phyloP scores from a whole-genome alignment of 2,888 invertebrate species.

The Mythimna lalbum region DNA sequence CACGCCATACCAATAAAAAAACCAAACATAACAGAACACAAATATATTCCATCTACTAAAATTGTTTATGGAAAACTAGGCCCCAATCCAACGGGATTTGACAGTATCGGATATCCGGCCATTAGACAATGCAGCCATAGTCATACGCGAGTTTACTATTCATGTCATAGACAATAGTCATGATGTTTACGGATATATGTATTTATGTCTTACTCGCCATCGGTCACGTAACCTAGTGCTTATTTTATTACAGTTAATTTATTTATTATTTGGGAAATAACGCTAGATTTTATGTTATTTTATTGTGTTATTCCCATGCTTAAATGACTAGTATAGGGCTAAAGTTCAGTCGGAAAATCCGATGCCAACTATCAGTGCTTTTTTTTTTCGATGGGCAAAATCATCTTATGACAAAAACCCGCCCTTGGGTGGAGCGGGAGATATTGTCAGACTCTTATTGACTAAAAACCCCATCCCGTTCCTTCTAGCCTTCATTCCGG shows the following conservation, averaged over 20 bases:
- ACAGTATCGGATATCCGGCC: conserved; percentile 56
- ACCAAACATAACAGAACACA: neutral
- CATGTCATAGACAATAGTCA: conserved; percentile 45
- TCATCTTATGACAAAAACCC: no score
- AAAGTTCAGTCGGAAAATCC: conserved; percentile 2
- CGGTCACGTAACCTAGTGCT: conserved; percentile 49
- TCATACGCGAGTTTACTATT: conserved; percentile 48
- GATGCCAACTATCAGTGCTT: neutral
- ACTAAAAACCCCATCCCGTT: no score
- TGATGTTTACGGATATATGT: conserved; percentile 33
- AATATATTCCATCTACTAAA: conserved; percentile 22
- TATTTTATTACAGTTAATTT: conserved; percentile 7
- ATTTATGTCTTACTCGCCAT: conserved; percentile 16
- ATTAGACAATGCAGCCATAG: conserved; percentile 40
- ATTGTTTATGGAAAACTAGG: conserved; percentile 56
- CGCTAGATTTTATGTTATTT: conserved; percentile 19
- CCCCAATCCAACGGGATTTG: conserved; percentile 51
- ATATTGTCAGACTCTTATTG: no score
- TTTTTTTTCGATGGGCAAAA: no score
- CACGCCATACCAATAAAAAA: neutral
- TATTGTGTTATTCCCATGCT: conserved; percentile 18
- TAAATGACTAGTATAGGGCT: neutral
- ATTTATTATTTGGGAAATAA: conserved; percentile 23
- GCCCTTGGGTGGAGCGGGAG: no score
- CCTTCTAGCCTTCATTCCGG: no score